phyloP scores from a whole-genome alignment of 2,797 vertebrate genomes.

The Odontamblyopus lacepedii region DNA sequence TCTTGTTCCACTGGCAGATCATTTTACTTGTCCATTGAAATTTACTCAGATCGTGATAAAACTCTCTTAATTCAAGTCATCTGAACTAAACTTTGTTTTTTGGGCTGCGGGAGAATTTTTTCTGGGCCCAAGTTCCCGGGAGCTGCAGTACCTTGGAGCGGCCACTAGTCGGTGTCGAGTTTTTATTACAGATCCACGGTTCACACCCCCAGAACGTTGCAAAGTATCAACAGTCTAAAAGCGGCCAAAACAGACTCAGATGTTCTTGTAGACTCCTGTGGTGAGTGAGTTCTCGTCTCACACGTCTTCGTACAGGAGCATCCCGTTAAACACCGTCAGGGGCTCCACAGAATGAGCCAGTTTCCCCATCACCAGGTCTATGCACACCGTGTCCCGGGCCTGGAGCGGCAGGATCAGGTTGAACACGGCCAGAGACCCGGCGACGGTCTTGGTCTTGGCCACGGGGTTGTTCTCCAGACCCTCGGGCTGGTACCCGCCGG shows the following conservation, averaged over 20 bases:
- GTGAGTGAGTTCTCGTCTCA: constrained; percentile 22
- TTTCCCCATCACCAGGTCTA: constrained; percentile 92
- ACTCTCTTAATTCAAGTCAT: too few species aligned
- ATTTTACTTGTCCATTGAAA: too few species aligned
- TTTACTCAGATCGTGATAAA: too few species aligned
- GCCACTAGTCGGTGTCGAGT: too few species aligned
- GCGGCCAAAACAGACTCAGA: neutral
- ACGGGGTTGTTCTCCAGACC: constrained; percentile 92
- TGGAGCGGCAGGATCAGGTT: constrained; percentile 89
- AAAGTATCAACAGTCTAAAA: too few species aligned
- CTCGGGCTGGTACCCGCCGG: constrained; percentile 90
- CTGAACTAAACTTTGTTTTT: too few species aligned
- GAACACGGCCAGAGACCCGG: constrained; percentile 88
- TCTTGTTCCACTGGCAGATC: too few species aligned
- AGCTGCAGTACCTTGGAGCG: too few species aligned
- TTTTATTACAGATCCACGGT: too few species aligned
- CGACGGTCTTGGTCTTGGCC: constrained; percentile 80
- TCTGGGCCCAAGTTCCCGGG: too few species aligned
- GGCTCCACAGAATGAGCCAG: constrained; percentile 91
- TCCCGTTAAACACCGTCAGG: constrained; percentile 88
- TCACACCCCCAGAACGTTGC: too few species aligned
- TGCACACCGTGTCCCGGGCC: constrained; percentile 85
- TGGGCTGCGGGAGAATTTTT: too few species aligned
- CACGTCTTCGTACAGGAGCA: constrained; percentile 84
- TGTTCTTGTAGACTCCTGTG: neutral